Evolutionary conservation across 2,888 invertebrate species (phyloP).

Genomic region (Philopedon plagiatum): DNA sequence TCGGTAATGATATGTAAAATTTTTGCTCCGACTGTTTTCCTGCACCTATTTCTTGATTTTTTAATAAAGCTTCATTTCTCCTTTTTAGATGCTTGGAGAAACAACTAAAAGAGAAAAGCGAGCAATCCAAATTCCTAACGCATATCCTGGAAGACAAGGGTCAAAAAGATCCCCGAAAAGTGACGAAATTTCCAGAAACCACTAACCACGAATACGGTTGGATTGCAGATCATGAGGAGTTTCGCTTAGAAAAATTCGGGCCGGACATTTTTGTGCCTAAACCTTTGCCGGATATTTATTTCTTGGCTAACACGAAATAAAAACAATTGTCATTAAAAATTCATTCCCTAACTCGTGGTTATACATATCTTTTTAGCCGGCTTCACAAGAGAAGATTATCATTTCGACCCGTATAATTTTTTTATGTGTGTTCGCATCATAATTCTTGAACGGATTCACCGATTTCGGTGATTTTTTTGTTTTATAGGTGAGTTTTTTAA

Average conservation of each 20-base stretch:
- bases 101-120: slow-evolving; percentile 42
- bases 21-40: too few species aligned
- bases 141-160: slow-evolving; percentile 19
- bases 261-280: slow-evolving; percentile 39
- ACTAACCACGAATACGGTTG: slow-evolving; percentile 48
- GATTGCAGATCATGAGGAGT: slow-evolving; percentile 34
- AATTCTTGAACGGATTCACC: too few species aligned
- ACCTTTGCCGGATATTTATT: slow-evolving; percentile 43
- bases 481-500: too few species aligned
- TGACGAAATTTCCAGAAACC: slow-evolving; percentile 37
- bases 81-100: slow-evolving; percentile 27
- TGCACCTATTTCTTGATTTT: too few species aligned
- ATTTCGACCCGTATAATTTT: too few species aligned
- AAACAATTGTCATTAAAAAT: background rate
- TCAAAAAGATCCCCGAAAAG: slow-evolving; percentile 24
- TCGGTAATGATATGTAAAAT: background rate
- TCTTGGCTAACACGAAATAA: slow-evolving; percentile 26
- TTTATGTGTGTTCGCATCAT: too few species aligned
- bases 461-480: too few species aligned
- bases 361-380: too few species aligned
- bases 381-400: too few species aligned
- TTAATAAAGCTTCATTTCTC: too few species aligned
- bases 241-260: slow-evolving; percentile 36
- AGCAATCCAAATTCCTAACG: slow-evolving; percentile 32
- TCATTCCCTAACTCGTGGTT: too few species aligned